Percentiles rank a stretch among this genome's conserved stretches.
Evolutionary conservation across 2,797 vertebrate genomes (phyloP).

Genomic region (Cottoperca gobio): DNA sequence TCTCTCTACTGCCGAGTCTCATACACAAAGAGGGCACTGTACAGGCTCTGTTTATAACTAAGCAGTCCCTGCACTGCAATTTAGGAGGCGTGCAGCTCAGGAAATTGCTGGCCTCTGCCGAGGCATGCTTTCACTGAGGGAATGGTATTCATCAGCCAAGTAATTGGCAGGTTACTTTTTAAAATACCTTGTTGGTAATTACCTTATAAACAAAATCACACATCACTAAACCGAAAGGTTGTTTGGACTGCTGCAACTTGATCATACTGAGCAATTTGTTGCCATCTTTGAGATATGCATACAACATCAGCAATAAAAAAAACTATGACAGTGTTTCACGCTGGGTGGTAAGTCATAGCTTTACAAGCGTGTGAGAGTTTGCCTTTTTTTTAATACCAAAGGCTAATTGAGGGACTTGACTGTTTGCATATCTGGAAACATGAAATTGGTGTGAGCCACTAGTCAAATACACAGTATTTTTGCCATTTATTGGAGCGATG

Average conservation of each 20-base stretch:
- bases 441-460: constrained; percentile 43
- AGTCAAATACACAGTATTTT: constrained; percentile 60
- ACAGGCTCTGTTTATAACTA: constrained; percentile 84
- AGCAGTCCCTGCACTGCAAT: constrained; percentile 93
- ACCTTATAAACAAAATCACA: constrained; percentile 95
- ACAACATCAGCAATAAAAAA: constrained; percentile 20
- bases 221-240: constrained; percentile 78
- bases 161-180: constrained; percentile 93
- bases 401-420: constrained; percentile 66
- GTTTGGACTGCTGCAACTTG: constrained; percentile 76
- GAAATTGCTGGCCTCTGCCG: constrained; percentile 95
- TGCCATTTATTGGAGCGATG: constrained; percentile 70
- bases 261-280: constrained; percentile 60
- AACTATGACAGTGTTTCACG: background rate
- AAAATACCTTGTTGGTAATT: constrained; percentile 98
- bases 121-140: constrained; percentile 93
- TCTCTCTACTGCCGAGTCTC: constrained; percentile 64
- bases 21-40: constrained; percentile 94
- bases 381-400: constrained; percentile 19
- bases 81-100: constrained; percentile 94
- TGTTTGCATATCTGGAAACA: constrained; percentile 65
- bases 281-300: constrained; percentile 26
- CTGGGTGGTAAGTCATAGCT: constrained; percentile 63
- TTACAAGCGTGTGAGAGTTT: constrained; percentile 37
- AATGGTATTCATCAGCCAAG: constrained; percentile 92